phyloP scores from a whole-genome alignment of 2,888 invertebrate species.

The Xylota segnis region DNA sequence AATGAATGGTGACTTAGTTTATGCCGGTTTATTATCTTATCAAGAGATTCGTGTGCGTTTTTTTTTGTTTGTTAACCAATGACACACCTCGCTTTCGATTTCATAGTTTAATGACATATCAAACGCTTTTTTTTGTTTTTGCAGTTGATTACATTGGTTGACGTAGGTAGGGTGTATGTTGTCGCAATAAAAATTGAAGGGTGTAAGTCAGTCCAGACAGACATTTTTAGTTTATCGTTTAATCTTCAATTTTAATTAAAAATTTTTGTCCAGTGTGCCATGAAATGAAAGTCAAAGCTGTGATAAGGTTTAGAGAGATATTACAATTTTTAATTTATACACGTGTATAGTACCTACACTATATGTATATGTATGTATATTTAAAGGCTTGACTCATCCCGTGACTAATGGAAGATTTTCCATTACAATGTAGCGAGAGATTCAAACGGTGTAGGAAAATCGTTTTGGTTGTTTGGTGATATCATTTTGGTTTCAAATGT shows the following conservation, averaged over 20 bases:
- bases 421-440: no score
- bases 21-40: constrained; percentile 30
- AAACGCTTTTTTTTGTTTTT: constrained; percentile 2
- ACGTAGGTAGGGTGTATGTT: constrained; percentile 15
- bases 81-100: constrained; percentile 25
- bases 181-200: not conserved
- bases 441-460: no score
- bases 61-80: not conserved
- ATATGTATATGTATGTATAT: no score
- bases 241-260: not conserved
- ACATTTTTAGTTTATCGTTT: not conserved
- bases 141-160: constrained; percentile 37
- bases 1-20: constrained; percentile 33
- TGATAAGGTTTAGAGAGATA: constrained; percentile 24
- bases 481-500: no score
- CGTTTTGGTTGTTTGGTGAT: no score
- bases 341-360: no score
- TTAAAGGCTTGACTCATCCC: no score
- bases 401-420: no score
- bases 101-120: constrained; percentile 17
- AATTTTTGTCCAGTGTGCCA: not conserved
- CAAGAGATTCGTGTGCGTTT: constrained; percentile 2
- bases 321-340: not conserved
- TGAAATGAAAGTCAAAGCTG: not conserved
- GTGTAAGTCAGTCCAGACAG: constrained; percentile 15